Evolutionary conservation across 2,888 invertebrate species (phyloP), one percentile per base, ranked within the genome.

Genomic region (Agrilus mali): DNA sequence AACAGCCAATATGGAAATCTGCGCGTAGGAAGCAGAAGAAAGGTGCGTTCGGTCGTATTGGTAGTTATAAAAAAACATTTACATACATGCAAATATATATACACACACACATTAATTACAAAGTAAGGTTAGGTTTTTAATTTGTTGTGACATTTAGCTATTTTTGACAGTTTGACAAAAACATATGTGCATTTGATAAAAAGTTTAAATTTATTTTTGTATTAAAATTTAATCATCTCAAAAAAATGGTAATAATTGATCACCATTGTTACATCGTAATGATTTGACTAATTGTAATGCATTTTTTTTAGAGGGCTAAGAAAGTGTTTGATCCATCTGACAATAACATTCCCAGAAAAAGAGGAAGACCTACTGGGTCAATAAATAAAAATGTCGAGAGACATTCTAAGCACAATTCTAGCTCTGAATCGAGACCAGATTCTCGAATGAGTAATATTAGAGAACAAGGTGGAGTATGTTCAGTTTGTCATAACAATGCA

Each of bases 271-370:
- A 6, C 5, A 20, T 5, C 4, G 7, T 5, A 20, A 20, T 20
- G 2, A 2, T 17, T 17, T 20, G 7, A 20, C 4, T 20, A 6
- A 20, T 20, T 20, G 4, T 6, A 20, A 20, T 20, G 20, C 20
- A 20, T 27, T 22, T 32, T 50, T n/a, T 47, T 43, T 56, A 76
- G 78, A 79, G 85, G 71, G 86, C 86, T 0, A 86, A 85, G 59
- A 83, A 83, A 60, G 86, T 88, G 0, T 88, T 87, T 60, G 87
- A 88, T 65, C 88, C 88, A 3, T 87, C 87, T 0, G 86, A 87
- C 56, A 82, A 82, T 52, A 83, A 86, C 64, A 67, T 84, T 33
- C 85, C 86, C 8, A 77, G 78, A 58, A 82, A 81, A 64, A 68
- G 82, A 46, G 82, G 82, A 1, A 71, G 82, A 38, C 79, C 80